phyloP scores from a whole-genome alignment of 2,113 vertebrate species.

The Holacanthus passer region DNA sequence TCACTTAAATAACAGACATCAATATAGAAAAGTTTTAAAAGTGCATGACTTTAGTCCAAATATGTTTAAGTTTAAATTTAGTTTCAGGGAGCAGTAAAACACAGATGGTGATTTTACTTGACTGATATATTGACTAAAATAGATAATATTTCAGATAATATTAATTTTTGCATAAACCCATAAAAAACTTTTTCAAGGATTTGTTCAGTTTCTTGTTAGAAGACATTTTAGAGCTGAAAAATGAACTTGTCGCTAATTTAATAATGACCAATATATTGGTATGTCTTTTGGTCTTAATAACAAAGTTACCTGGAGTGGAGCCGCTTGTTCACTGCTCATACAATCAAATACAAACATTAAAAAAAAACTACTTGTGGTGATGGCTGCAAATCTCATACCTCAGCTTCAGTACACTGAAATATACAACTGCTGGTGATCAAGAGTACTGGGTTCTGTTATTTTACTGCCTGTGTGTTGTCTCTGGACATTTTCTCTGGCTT shows the following conservation, averaged over 20 bases:
- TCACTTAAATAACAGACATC: slow-evolving; percentile 50
- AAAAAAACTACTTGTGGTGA: too few relatives aligned
- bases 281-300: too few relatives aligned
- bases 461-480: too few relatives aligned
- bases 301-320: background rate
- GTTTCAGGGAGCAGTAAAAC: too few relatives aligned
- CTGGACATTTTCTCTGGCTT: too few relatives aligned
- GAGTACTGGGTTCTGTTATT: too few relatives aligned
- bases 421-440: too few relatives aligned
- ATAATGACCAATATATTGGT: too few relatives aligned
- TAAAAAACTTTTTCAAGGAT: background rate
- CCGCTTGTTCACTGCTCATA: background rate
- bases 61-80: too few relatives aligned
- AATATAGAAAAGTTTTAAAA: slow-evolving; percentile 48
- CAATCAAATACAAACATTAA: background rate
- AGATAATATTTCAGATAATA: background rate
- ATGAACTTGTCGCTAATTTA: background rate
- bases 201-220: background rate
- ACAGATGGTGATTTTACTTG: background rate
- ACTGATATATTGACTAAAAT: too few relatives aligned
- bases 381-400: too few relatives aligned
- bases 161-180: background rate
- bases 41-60: slow-evolving; percentile 48
- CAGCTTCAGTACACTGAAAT: too few relatives aligned
- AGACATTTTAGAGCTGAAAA: background rate